A percentile compares a stretch with the other conserved stretches of the same genome.
Conservation (phyloP, 2,113 vertebrate species). For the Protobothrops mucrosquamatus region DNA sequence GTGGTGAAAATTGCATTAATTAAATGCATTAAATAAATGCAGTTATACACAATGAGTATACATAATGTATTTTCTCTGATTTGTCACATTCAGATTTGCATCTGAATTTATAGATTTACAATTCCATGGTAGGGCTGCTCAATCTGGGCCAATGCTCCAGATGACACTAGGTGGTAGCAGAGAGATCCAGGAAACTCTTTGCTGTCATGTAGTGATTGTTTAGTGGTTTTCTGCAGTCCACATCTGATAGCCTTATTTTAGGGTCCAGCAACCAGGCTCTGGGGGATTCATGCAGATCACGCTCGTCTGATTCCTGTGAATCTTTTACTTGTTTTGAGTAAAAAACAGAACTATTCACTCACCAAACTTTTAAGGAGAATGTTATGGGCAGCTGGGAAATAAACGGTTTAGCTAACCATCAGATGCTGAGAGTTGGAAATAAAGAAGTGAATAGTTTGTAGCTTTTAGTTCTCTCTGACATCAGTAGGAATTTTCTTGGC, state of each 20-base stretch:
- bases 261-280: neutral
- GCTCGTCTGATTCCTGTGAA: neutral
- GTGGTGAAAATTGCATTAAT: neutral
- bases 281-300: neutral
- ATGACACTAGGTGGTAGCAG: neutral
- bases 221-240: neutral
- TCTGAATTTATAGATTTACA: neutral
- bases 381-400: neutral
- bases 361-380: neutral
- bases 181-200: neutral
- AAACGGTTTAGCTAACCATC: neutral
- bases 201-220: neutral
- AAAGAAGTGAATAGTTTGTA: neutral
- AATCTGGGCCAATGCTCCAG: neutral
- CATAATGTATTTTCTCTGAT: neutral
- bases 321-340: neutral
- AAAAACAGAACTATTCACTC: neutral
- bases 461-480: neutral
- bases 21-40: neutral
- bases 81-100: neutral
- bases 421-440: neutral
- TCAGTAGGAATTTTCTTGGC: neutral
- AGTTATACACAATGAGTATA: neutral
- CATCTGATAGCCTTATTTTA: neutral
- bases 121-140: neutral